Evolutionary conservation across 2,888 invertebrate genomes (phyloP).

Genomic region (Alitta virens): DNA sequence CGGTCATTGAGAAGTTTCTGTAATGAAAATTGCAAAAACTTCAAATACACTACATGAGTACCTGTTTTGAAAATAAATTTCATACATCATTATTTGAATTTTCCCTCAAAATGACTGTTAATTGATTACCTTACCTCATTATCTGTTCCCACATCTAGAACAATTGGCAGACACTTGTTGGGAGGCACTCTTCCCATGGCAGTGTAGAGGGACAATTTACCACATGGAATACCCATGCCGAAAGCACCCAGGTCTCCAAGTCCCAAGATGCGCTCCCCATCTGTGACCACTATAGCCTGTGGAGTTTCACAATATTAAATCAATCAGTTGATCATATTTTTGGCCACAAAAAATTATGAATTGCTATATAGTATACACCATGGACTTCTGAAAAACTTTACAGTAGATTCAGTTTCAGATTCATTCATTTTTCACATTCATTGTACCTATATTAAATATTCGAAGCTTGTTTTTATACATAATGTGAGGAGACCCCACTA

Average conservation of each 20-base stretch:
- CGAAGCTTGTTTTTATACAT: no score
- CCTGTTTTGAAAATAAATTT: neutral
- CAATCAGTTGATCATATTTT: no score
- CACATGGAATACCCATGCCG: constrained; percentile 99
- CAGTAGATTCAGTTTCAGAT: no score
- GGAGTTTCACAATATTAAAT: no score
- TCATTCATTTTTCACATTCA: no score
- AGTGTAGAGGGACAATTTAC: constrained; percentile 94
- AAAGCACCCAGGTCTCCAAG: constrained; percentile 95
- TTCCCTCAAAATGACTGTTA: no score
- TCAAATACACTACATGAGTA: neutral
- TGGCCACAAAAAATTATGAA: no score
- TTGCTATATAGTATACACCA: no score
- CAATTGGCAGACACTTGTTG: constrained; percentile 84
- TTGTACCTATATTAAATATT: no score
- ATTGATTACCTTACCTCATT: constrained; percentile 71
- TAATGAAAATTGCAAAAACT: constrained; percentile 29
- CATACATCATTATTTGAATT: neutral
- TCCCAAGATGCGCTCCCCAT: constrained; percentile 96
- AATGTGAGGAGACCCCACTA: no score
- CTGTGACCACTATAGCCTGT: constrained; percentile 79
- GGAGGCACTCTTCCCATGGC: constrained; percentile 96
- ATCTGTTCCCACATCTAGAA: constrained; percentile 92
- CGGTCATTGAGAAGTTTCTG: constrained; percentile 83
- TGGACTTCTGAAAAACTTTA: no score